A percentile compares a stretch with the other conserved stretches of the same genome.
These are phyloP conservation scores for Lasius fuliginosus DNA, from an alignment of 2,888 invertebrate species.

Conservation along the genomic window DNA sequence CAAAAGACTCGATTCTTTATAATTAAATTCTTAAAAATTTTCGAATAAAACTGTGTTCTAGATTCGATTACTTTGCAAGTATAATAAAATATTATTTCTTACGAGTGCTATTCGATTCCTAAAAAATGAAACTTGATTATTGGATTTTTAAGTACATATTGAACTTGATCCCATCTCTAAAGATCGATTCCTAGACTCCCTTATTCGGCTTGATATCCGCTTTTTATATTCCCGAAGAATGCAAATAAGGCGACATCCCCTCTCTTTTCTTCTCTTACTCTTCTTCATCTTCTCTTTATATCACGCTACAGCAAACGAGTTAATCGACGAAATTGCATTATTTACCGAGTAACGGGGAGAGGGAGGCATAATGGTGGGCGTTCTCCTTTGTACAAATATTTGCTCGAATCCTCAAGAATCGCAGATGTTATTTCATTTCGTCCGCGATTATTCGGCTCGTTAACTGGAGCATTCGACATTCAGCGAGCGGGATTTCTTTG, in stretches of 20 bases:
- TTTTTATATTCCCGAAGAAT: background rate
- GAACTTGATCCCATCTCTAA: too few species aligned
- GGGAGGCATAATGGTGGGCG: slow-evolving; percentile 67
- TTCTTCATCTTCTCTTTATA: slow-evolving; percentile 9
- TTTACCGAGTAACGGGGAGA: slow-evolving; percentile 77
- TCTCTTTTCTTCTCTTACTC: background rate
- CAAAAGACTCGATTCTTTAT: too few species aligned
- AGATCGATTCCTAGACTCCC: background rate
- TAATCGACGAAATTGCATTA: slow-evolving; percentile 74
- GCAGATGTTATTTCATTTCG: slow-evolving; percentile 64
- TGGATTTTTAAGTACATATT: too few species aligned
- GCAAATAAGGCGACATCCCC: slow-evolving; percentile 14
- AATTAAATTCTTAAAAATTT: too few species aligned
- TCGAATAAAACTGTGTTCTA: too few species aligned
- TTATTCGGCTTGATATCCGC: background rate
- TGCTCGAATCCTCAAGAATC: slow-evolving; percentile 67
- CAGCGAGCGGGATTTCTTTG: slow-evolving; percentile 61
- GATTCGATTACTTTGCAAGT: too few species aligned
- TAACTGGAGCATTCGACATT: slow-evolving; percentile 66
- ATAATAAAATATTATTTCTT: too few species aligned
- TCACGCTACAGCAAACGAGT: slow-evolving; percentile 59
- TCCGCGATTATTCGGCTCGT: slow-evolving; percentile 68
- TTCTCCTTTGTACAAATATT: slow-evolving; percentile 71
- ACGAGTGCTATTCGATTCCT: too few species aligned
- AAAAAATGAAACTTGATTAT: too few species aligned